Percentiles rank a stretch among this genome's conserved stretches.
Conservation (phyloP, 2,113 vertebrate species). For the Plectropomus leopardus region DNA sequence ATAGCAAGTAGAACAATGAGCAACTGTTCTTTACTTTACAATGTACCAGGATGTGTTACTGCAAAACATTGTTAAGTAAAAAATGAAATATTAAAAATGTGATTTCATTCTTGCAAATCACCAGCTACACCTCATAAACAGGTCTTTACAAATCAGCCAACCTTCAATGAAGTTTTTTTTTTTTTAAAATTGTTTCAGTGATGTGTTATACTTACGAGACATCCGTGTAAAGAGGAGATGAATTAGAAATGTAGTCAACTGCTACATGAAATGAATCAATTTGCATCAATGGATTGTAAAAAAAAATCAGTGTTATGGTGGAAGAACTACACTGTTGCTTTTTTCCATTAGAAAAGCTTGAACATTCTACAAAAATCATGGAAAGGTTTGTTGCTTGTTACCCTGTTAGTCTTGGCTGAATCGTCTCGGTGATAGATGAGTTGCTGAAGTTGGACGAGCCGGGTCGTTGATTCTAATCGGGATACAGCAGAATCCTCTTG, state of each 20-base stretch:
- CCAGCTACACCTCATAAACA: background rate
- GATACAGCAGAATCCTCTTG: constrained; percentile 11
- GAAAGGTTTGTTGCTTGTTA: background rate
- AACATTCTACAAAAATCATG: background rate
- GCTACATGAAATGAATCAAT: background rate
- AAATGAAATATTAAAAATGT: background rate
- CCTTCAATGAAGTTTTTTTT: background rate
- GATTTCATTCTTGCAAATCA: background rate
- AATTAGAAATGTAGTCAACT: background rate
- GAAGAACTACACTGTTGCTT: background rate
- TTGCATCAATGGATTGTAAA: constrained; percentile 4
- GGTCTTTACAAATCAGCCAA: background rate
- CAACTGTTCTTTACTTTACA: constrained; percentile 9
- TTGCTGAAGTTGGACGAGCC: constrained; percentile 3
- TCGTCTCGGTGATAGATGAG: constrained; percentile 8
- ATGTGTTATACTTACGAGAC: background rate
- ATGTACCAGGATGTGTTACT: background rate
- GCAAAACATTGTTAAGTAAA: background rate
- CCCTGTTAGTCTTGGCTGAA: constrained; percentile 15
- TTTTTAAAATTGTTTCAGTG: background rate
- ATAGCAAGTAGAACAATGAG: constrained; percentile 16
- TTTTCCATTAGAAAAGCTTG: no score
- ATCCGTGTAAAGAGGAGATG: background rate
- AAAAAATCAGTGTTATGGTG: background rate
- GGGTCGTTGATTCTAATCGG: constrained; percentile 28